Base-by-base conservation (phyloP, 1,140 invertebrate species). In the Halictus rubicundus region DNA sequence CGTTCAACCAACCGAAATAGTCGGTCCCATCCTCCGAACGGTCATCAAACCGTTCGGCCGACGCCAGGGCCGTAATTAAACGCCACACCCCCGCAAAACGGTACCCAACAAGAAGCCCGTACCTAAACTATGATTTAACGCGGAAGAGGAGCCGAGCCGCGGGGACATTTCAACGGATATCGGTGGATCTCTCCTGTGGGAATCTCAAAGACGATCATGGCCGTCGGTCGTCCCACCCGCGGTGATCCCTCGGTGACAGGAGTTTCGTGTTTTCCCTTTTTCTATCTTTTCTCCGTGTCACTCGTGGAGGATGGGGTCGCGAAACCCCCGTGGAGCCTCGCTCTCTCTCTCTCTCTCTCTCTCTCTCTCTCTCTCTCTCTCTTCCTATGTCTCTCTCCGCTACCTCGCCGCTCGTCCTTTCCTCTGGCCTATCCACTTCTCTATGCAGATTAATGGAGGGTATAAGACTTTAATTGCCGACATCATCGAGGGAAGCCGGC, bases 381-480 rank as follows among this genome's bases (percentile, higher is more conserved):
- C 32, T 42, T 7, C 9, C 42, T 52, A 9, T 81, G 80, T 66
- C 80, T 71, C 63, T 49, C 61, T 68, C 37, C 71, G 21, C 4
- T 16, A 64, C 69, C 27, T 81, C 77, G 71, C 39, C 64, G 76
- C 68, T 54, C 42, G 32, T 42, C 4, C 7, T 32, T 5, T 32
- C 32, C 27, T 8, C 1, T 64, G 39, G 63, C 16, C 32, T 78
- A 69, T 84, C 75, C 68, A 75, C 78, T 85, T 78, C 78, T 70
- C 84, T 78, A 82, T 70, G 79, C 80, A 80, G 87, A 90, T 90
- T 90, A 90, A 90, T 90, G 86, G 81, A 87, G 65, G 68, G 78
- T 82, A 81, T 69, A 81, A 86, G 87, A 87, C 86, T 90, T 89
- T 90, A 90, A 90, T 90, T 90, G 89, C 88, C 82, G 73, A 73